A percentile compares a stretch with the other conserved stretches of the same genome.
These are phyloP conservation scores for Alouatta palliata DNA, from an alignment of 2,113 vertebrate genomes.

Conservation along the genomic window DNA sequence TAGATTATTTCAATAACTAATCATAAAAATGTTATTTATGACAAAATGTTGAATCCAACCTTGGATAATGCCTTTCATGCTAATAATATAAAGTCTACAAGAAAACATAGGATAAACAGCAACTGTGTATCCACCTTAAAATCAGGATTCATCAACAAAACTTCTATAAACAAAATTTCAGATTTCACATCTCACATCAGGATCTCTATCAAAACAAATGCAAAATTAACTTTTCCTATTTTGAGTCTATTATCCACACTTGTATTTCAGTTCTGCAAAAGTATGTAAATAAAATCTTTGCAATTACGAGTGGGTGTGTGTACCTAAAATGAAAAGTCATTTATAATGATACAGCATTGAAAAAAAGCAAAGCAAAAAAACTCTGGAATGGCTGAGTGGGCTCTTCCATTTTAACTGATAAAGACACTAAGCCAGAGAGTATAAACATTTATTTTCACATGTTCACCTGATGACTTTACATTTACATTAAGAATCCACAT, in stretches of 20 bases:
- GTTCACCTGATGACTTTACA: slow-evolving; percentile 7
- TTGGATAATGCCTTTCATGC: neutral
- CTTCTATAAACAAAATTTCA: slow-evolving; percentile 39
- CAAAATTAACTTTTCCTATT: slow-evolving; percentile 21
- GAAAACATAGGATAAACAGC: neutral
- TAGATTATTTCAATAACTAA: slow-evolving; percentile 11
- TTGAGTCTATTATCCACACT: neutral
- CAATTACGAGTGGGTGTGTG: neutral
- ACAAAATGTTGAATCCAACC: slow-evolving; percentile 21
- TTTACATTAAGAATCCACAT: slow-evolving; percentile 6
- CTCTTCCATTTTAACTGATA: neutral
- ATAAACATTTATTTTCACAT: slow-evolving; percentile 34
- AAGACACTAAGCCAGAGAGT: neutral
- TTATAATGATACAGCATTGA: neutral
- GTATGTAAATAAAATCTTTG: neutral
- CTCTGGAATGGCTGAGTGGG: neutral
- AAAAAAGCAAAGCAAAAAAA: neutral
- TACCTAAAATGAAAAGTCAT: neutral
- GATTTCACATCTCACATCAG: slow-evolving; percentile 8
- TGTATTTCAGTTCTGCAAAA: slow-evolving; percentile 33
- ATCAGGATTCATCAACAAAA: neutral
- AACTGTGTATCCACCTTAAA: neutral
- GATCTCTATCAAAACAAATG: slow-evolving; percentile 52
- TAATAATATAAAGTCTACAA: neutral
- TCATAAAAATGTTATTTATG: neutral